Conservation (phyloP, 1,140 invertebrate genomes). For the Hycleus cichorii region DNA sequence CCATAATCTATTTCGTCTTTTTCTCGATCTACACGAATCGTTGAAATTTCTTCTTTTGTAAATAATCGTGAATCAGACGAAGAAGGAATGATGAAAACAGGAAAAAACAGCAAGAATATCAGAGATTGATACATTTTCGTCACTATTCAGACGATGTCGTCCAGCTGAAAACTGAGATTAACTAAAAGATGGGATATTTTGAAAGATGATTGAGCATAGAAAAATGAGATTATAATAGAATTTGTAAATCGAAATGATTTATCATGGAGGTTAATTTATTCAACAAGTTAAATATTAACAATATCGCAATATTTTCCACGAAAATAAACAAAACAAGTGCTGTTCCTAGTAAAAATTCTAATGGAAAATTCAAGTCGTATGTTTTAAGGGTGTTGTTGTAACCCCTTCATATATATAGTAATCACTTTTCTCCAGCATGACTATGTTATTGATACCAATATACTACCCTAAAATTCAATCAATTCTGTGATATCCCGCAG, state of each 20-base stretch:
- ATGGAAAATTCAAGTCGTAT: neutral
- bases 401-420: conserved; percentile 1
- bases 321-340: too few species aligned
- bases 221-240: too few species aligned
- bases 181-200: neutral
- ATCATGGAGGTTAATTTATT: too few species aligned
- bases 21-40: too few species aligned
- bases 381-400: neutral
- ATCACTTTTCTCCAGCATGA: conserved; percentile 7
- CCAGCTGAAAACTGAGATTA: conserved; percentile 8
- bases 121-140: conserved; percentile 9
- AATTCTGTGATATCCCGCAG: conserved; percentile 3
- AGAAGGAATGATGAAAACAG: too few species aligned
- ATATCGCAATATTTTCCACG: too few species aligned
- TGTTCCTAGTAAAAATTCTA: too few species aligned
- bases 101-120: neutral
- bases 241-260: too few species aligned
- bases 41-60: neutral
- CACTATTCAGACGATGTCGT: conserved; percentile 6
- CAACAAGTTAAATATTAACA: too few species aligned
- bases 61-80: neutral
- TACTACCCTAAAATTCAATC: conserved; percentile 7
- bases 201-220: too few species aligned
- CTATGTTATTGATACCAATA: conserved; percentile 9
- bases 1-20: too few species aligned